These are phyloP conservation scores for Gephyroberyx darwinii DNA, from an alignment of 2,797 vertebrate genomes.

Conservation along the genomic window DNA sequence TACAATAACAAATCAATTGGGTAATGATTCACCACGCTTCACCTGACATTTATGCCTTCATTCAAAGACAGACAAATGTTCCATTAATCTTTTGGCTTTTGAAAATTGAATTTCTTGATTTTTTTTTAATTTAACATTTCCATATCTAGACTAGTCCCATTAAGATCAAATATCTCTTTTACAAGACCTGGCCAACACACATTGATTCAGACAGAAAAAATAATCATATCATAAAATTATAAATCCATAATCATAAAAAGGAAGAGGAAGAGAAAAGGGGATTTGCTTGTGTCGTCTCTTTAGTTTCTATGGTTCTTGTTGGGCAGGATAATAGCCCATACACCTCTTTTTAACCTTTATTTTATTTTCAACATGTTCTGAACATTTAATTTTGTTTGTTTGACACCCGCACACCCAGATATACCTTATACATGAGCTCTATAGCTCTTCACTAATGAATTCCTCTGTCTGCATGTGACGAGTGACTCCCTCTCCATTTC, in stretches of 20 bases:
- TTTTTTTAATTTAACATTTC: constrained; percentile 42
- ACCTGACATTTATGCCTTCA: constrained; percentile 39
- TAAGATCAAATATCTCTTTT: constrained; percentile 46
- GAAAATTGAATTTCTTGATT: no score
- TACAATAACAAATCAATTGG: constrained; percentile 60
- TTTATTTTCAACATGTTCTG: background rate
- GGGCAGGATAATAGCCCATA: no score
- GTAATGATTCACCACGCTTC: constrained; percentile 54
- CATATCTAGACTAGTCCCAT: constrained; percentile 56
- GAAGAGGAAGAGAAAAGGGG: background rate
- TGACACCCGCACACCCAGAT: background rate
- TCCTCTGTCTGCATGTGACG: constrained; percentile 47
- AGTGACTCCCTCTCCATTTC: constrained; percentile 64
- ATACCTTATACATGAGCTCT: constrained; percentile 18
- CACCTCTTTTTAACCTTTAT: background rate
- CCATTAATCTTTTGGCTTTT: constrained; percentile 18
- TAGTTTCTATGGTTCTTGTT: no score
- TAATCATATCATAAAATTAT: constrained; percentile 4
- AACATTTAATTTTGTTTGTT: constrained; percentile 3
- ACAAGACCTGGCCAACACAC: background rate
- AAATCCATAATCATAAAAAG: constrained; percentile 11
- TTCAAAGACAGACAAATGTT: constrained; percentile 46
- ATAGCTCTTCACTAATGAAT: constrained; percentile 48
- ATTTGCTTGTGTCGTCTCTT: no score
- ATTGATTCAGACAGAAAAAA: constrained; percentile 3